Evolutionary conservation across 2,888 invertebrate species (phyloP).

Genomic region (Philopedon plagiatum): DNA sequence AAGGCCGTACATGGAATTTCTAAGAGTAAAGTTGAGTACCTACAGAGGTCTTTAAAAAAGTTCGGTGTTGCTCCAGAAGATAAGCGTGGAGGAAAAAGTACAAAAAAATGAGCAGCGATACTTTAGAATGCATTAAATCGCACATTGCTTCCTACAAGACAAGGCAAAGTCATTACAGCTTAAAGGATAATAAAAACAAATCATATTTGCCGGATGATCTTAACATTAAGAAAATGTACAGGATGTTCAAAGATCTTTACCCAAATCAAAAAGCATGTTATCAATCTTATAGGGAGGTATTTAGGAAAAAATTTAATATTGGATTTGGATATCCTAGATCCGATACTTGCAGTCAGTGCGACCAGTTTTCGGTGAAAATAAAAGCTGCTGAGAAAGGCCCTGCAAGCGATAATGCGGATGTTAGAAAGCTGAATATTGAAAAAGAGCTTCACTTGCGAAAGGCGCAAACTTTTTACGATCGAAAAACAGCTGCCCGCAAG

Average conservation of each 20-base stretch:
- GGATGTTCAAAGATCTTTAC: slow-evolving; percentile 33
- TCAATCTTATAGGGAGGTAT: slow-evolving; percentile 27
- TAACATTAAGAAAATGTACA: slow-evolving; percentile 23
- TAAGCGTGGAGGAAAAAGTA: slow-evolving; percentile 22
- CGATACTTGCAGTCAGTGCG: slow-evolving; percentile 30
- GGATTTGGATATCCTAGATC: slow-evolving; percentile 33
- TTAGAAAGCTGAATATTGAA: slow-evolving; percentile 28
- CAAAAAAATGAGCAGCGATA: slow-evolving; percentile 22
- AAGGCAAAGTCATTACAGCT: slow-evolving; percentile 21
- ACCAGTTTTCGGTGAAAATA: slow-evolving; percentile 27
- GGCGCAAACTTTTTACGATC: slow-evolving; percentile 32
- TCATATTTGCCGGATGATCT: slow-evolving; percentile 14
- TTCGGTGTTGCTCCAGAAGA: slow-evolving; percentile 22
- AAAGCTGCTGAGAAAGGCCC: slow-evolving; percentile 26
- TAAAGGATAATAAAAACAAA: slow-evolving; percentile 23
- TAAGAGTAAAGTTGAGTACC: slow-evolving; percentile 29
- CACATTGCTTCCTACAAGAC: slow-evolving; percentile 36
- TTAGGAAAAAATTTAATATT: slow-evolving; percentile 17
- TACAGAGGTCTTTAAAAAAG: slow-evolving; percentile 34
- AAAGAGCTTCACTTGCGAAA: slow-evolving; percentile 35
- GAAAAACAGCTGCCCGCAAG: slow-evolving; percentile 26
- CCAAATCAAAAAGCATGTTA: slow-evolving; percentile 19
- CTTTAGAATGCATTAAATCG: slow-evolving; percentile 29
- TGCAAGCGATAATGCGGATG: slow-evolving; percentile 5
- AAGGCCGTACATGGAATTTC: slow-evolving; percentile 38